These are phyloP conservation scores for Gasterosteus nipponicus DNA, from an alignment of 2,113 vertebrate species.

Conservation along the genomic window DNA sequence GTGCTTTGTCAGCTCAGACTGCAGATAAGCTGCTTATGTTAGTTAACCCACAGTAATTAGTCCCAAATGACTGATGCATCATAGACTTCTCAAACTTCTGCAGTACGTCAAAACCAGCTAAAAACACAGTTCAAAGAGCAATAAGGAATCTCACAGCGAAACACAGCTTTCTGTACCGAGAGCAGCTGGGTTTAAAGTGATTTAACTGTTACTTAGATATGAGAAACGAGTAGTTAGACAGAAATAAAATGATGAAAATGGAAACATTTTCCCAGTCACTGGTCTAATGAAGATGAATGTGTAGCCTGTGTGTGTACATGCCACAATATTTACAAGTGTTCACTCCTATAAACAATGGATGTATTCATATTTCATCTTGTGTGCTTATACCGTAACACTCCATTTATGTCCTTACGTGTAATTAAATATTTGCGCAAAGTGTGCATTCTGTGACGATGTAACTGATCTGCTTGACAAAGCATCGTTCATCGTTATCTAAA, in stretches of 20 bases:
- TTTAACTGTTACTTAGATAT: conserved; percentile 37
- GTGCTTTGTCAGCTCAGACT: not conserved
- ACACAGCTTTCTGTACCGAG: conserved; percentile 10
- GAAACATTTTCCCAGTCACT: conserved; percentile 58
- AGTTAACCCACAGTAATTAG: not conserved
- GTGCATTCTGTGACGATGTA: not conserved
- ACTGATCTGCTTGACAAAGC: conserved; percentile 1
- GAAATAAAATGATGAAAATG: conserved; percentile 22
- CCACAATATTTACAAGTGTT: conserved; percentile 3
- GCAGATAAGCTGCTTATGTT: not conserved
- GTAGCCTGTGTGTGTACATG: conserved; percentile 18
- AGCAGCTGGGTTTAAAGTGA: conserved; percentile 43
- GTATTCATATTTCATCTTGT: not conserved
- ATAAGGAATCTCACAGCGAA: conserved; percentile 6
- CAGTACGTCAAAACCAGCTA: not conserved
- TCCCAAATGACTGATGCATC: not conserved
- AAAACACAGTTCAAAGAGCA: not conserved
- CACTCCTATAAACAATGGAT: conserved; percentile 4
- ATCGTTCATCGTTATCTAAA: not conserved
- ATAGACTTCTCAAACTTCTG: not conserved
- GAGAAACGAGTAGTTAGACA: conserved; percentile 30
- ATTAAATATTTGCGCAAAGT: not conserved
- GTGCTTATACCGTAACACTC: not conserved
- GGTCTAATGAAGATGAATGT: conserved; percentile 64
- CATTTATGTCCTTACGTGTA: not conserved